Percentiles rank a stretch among this genome's conserved stretches.
Evolutionary conservation across 2,797 vertebrate species (phyloP).

Genomic region (Microctenopoma lineatum): DNA sequence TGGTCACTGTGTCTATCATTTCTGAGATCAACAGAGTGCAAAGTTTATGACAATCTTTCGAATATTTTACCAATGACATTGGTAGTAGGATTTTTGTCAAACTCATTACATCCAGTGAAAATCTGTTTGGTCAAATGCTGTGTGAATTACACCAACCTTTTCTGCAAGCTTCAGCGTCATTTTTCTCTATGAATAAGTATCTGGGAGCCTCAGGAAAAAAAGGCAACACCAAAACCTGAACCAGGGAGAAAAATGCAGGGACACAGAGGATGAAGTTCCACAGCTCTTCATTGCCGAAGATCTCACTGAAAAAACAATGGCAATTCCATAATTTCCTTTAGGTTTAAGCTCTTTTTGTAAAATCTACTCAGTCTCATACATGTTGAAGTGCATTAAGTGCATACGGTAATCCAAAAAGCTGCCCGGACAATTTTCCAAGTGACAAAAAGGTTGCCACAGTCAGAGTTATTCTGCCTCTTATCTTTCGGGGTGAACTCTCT

Average conservation of each 20-base stretch:
- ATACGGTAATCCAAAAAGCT: conserved; percentile 85
- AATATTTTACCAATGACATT: background rate
- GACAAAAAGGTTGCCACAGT: conserved; percentile 71
- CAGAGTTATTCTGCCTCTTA: conserved; percentile 81
- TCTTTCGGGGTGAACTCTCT: conserved; percentile 83
- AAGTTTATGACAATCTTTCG: background rate
- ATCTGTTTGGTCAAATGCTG: background rate
- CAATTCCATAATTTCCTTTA: background rate
- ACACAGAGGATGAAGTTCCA: conserved; percentile 84
- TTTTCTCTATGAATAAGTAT: conserved; percentile 87
- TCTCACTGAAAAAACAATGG: conserved; percentile 74
- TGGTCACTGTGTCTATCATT: background rate
- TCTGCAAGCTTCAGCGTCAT: conserved; percentile 79
- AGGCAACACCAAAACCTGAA: conserved; percentile 82
- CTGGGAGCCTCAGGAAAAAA: conserved; percentile 89
- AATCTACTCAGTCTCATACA: background rate
- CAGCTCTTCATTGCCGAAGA: conserved; percentile 82
- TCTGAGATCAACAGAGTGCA: background rate
- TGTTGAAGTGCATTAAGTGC: background rate
- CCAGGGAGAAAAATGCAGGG: conserved; percentile 71
- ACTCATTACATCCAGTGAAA: background rate
- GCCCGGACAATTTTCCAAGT: conserved; percentile 82
- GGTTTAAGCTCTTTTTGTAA: background rate
- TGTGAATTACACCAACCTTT: conserved; percentile 75
- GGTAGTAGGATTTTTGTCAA: too few species aligned